These are phyloP conservation scores for Drosophila miranda DNA, from an alignment of 1,140 invertebrate genomes.

Conservation along the genomic window DNA sequence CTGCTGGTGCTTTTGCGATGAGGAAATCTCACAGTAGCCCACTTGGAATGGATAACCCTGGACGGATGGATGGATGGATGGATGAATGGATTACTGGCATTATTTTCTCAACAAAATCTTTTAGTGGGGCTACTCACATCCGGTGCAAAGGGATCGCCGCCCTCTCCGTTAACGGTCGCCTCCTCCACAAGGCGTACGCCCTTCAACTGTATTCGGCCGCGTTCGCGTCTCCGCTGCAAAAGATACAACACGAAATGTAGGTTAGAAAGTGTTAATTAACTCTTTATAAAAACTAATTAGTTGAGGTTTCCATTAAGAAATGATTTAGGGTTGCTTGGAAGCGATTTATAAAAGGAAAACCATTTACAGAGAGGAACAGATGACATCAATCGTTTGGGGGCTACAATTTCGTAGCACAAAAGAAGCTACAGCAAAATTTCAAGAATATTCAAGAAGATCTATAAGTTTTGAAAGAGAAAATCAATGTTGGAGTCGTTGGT, in stretches of 20 bases:
- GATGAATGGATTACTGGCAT: slow-evolving; percentile 25
- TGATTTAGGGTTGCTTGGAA: neutral
- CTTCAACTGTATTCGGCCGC: slow-evolving; percentile 89
- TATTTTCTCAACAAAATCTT: slow-evolving; percentile 16
- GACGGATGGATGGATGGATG: slow-evolving; percentile 40
- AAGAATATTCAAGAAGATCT: too few species aligned
- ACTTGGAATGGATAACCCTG: slow-evolving; percentile 87
- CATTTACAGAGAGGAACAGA: too few species aligned
- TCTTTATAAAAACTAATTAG: neutral
- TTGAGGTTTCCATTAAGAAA: neutral
- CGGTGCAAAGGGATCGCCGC: slow-evolving; percentile 82
- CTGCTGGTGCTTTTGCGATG: slow-evolving; percentile 41
- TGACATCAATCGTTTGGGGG: too few species aligned
- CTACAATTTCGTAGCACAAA: too few species aligned
- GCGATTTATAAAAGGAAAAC: too few species aligned
- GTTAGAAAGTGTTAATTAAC: slow-evolving; percentile 31
- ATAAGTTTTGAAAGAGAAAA: too few species aligned
- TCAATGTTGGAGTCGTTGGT: too few species aligned
- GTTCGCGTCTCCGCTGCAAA: slow-evolving; percentile 88
- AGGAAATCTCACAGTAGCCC: slow-evolving; percentile 86
- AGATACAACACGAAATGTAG: slow-evolving; percentile 43
- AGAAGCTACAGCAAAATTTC: too few species aligned
- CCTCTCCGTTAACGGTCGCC: slow-evolving; percentile 85
- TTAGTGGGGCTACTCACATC: slow-evolving; percentile 69
- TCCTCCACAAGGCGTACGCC: slow-evolving; percentile 90